These are phyloP conservation scores for Bergia sp. DNA, from an alignment of 92 coral and sea anemone genomes.

Conservation along the genomic window DNA sequence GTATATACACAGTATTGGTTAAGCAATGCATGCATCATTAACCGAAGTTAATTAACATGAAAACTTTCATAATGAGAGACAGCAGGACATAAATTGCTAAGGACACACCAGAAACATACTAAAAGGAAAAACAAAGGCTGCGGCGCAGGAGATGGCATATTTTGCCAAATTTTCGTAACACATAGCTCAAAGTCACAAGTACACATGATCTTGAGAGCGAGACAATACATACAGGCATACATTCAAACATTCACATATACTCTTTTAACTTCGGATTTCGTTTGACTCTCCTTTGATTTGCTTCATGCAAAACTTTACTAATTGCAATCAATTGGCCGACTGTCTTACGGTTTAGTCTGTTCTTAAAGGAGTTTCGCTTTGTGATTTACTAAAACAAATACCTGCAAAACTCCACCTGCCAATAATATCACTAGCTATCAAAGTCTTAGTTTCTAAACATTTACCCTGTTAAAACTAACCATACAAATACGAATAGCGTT, in stretches of 20 bases:
- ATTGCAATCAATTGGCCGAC: not conserved
- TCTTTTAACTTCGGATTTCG: too few species aligned
- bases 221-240: too few species aligned
- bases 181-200: not conserved
- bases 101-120: not conserved
- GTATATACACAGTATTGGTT: not conserved
- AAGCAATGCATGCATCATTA: not conserved
- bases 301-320: not conserved
- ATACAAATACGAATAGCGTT: too few species aligned
- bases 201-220: not conserved
- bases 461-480: not conserved
- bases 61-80: not conserved
- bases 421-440: not conserved
- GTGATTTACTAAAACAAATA: not conserved
- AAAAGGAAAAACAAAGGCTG: not conserved
- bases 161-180: not conserved
- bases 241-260: too few species aligned
- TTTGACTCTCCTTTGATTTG: not conserved
- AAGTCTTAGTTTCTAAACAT: not conserved
- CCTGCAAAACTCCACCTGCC: not conserved
- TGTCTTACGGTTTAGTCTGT: not conserved
- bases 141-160: not conserved
- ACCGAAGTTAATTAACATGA: not conserved
- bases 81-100: not conserved
- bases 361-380: not conserved